Evolutionary conservation across 2,888 invertebrate species (phyloP), one percentile per base, ranked within the genome.

Genomic region (Diachrysia chrysitis): DNA sequence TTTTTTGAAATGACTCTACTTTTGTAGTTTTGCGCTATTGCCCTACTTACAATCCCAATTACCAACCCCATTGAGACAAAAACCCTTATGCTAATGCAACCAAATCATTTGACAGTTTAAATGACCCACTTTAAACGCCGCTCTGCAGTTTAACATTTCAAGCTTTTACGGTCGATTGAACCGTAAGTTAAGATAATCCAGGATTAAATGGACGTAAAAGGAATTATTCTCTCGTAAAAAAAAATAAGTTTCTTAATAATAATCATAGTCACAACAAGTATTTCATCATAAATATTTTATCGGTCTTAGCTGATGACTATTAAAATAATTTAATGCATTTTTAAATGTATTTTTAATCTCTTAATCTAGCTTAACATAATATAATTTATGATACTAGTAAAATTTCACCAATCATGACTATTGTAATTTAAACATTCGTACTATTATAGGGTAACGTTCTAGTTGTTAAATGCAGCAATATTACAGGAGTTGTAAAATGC

Each of bases 61-160:
- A 79, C 73, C 81, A 83, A 82, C 85, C 86, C 85, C 63, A 73
- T 83, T 85, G 78, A 89, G 82, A 88, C 87, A 89, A 90, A 87
- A 59, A 74, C 88, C 87, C 85, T 85, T 90, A 93, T 93, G 91
- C 80, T 92, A 92, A 93, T 93, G 85, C 85, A 83, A 63, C 87
- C 87, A 90, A 90, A 89, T 88, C 84, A 84, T 90, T 81, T 80
- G 77, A 58, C 85, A 82, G 84, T 87, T n/a, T n/a, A 87, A 92
- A 90, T 90, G 90, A 90, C 91, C 91, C 89, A 91, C 89, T 92
- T 91, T 87, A 81, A 85, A 64, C 35, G 75, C 79, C 29, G 76
- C 79, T 80, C 76, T 83, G 79, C 66, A 84, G 83, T 81, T 78
- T 76, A 51, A 19, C 67, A 58, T 64, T 60, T 78, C n/a, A 77